phyloP scores from a whole-genome alignment of 2,797 vertebrate species.

The Tapera naevia region DNA sequence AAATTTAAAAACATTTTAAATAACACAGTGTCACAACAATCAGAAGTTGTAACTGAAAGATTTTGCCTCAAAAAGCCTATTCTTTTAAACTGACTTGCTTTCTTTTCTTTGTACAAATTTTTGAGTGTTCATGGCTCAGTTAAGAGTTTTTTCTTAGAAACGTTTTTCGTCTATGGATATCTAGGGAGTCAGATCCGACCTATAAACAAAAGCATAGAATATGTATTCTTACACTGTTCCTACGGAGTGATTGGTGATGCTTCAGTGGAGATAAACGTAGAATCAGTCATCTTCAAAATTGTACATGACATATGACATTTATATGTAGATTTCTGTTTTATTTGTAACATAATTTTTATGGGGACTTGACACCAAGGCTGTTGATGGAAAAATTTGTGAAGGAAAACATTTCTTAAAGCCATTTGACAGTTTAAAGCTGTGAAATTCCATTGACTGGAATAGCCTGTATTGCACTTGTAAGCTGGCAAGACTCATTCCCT shows the following conservation, averaged over 20 bases:
- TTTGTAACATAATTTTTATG: background rate
- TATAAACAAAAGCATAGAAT: background rate
- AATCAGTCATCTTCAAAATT: background rate
- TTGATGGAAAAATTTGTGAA: background rate
- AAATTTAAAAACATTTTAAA: background rate
- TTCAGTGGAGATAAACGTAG: background rate
- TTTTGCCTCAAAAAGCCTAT: background rate
- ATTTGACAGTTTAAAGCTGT: background rate
- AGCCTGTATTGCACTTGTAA: background rate
- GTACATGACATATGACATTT: background rate
- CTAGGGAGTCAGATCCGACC: background rate
- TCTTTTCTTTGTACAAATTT: background rate
- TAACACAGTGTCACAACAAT: background rate
- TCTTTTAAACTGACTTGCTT: background rate
- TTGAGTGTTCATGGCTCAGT: background rate
- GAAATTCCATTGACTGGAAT: background rate
- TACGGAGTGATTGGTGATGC: background rate
- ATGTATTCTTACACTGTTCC: background rate
- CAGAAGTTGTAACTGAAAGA: background rate
- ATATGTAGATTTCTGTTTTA: slow-evolving; percentile 8
- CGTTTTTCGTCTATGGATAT: background rate
- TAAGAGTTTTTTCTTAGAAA: background rate
- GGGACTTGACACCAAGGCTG: background rate
- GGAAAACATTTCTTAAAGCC: background rate
- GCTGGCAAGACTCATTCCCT: background rate